Evolutionary conservation across 2,888 invertebrate species (phyloP).

Genomic region (Leptinotarsa tumamoca): DNA sequence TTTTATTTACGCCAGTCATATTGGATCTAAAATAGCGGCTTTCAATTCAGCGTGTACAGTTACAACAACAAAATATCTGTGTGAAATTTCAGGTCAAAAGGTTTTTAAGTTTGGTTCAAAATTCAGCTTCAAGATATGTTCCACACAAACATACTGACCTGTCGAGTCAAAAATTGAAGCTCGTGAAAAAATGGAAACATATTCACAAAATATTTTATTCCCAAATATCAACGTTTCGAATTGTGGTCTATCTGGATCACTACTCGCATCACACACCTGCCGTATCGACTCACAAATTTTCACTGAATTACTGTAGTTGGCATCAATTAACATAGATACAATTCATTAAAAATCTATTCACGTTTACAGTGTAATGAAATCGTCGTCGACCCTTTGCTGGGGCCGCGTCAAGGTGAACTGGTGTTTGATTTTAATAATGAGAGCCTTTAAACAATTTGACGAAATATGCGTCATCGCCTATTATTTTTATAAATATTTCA

Average conservation of each 20-base stretch:
- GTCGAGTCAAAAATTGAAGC: too few relatives aligned
- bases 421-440: conserved; percentile 12
- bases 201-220: too few relatives aligned
- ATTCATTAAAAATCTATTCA: conserved; percentile 2
- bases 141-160: too few relatives aligned
- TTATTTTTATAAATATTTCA: conserved; percentile 1
- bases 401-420: conserved; percentile 25
- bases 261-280: neutral
- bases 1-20: too few relatives aligned
- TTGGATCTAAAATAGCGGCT: too few relatives aligned
- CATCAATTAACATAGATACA: neutral
- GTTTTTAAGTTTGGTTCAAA: too few relatives aligned
- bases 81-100: too few relatives aligned
- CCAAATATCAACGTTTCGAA: too few relatives aligned
- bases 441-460: conserved; percentile 7
- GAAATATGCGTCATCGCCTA: conserved; percentile 7
- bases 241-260: neutral
- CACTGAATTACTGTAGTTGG: neutral
- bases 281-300: neutral
- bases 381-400: conserved; percentile 2
- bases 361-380: conserved; percentile 9
- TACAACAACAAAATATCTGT: too few relatives aligned
- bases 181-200: too few relatives aligned
- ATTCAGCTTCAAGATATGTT: too few relatives aligned
- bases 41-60: too few relatives aligned